phyloP scores from a whole-genome alignment of 1,140 invertebrate genomes.

The Drosophila sproati region DNA sequence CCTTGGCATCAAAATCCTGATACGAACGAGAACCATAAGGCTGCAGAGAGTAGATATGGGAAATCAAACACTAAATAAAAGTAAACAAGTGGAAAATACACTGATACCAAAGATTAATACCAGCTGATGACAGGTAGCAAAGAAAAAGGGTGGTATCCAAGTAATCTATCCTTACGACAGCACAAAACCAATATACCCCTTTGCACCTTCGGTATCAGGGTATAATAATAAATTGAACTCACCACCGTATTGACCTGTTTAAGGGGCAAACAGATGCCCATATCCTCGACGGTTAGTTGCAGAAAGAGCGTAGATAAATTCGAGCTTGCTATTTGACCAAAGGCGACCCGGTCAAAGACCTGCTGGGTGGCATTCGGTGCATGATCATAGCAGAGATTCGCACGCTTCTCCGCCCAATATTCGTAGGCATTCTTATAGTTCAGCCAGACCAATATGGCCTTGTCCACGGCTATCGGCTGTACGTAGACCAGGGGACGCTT shows the following conservation, averaged over 20 bases:
- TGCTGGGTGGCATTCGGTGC: slow-evolving; percentile 87
- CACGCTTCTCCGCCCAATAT: slow-evolving; percentile 98
- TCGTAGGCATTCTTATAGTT: slow-evolving; percentile 99
- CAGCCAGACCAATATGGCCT: slow-evolving; percentile 98
- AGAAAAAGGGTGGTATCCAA: background rate
- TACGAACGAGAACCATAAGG: slow-evolving; percentile 88
- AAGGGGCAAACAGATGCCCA: slow-evolving; percentile 97
- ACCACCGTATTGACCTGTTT: slow-evolving; percentile 89
- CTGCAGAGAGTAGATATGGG: slow-evolving; percentile 19
- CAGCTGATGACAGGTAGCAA: too few species aligned
- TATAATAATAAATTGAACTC: background rate
- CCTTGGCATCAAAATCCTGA: slow-evolving; percentile 92
- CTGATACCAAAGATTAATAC: too few species aligned
- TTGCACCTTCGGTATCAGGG: too few species aligned
- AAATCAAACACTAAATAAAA: slow-evolving; percentile 42
- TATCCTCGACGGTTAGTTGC: slow-evolving; percentile 97
- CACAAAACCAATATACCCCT: too few species aligned
- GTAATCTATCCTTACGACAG: too few species aligned
- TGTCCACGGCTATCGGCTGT: slow-evolving; percentile 97
- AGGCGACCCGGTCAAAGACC: slow-evolving; percentile 90
- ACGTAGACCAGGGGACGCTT: slow-evolving; percentile 96
- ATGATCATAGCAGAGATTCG: slow-evolving; percentile 93
- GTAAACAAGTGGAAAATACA: background rate
- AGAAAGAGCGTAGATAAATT: slow-evolving; percentile 96
- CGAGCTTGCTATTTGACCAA: slow-evolving; percentile 90